Evolutionary conservation across 2,888 invertebrate genomes (phyloP), one percentile per base, ranked within the genome.

Genomic region (Pristionchus exspectatus): DNA sequence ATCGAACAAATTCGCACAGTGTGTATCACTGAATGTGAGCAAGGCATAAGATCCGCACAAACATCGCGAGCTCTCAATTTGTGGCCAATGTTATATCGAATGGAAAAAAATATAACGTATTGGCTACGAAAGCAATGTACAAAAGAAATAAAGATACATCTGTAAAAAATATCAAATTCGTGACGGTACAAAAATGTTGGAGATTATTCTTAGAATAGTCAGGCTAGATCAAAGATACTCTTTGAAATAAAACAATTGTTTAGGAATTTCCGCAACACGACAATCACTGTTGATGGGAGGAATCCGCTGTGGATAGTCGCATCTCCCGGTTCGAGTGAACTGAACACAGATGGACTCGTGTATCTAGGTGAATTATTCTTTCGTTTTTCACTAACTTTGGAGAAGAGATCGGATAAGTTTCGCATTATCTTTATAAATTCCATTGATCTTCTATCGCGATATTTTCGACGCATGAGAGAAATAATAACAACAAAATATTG

Each of bases 271-370:
- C 85, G 93, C 30, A 91, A 90, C 87, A 91, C 91, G 81, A 90
- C 90, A 33, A 54, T 93, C 33, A 89, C 89, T 83, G 88, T 92
- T 27, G 92, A 92, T 77, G 91, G 90, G 27, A 90, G 90, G 89
- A 90, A 90, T 69, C 90, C 91, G 21, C 89, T 92, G 56, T 88
- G 91, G 24, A 90, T 92, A 38, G 91, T 93, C 7, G 90, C 93
- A 7, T 91, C 92, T 21, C 92, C 92, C 1, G 93, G 92, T 74
- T 90, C 92, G 77, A 90, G 87, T 33, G 89, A 90, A 77, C 89
- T 93, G 50, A 90, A 92, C 87, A 91, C 92, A 0, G 92, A 93
- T 88, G 93, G 93, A 90, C 81, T 92, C 16, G 89, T 91, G 10
- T 92, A 91, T 89, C 27, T 93, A 2, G 93, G 92, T 91, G 16